phyloP scores from a whole-genome alignment of 2,888 invertebrate genomes.

The Cosmia pyralina region DNA sequence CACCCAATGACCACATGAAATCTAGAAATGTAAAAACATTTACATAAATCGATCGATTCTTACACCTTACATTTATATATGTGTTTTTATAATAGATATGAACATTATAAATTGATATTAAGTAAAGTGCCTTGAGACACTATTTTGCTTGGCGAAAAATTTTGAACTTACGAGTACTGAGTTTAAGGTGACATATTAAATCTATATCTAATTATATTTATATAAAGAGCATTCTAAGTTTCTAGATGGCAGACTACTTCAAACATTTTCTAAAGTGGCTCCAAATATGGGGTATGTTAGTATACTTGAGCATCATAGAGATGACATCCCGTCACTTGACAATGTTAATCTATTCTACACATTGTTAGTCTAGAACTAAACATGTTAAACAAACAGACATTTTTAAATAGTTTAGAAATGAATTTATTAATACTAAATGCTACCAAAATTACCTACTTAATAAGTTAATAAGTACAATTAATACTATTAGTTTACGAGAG shows the following conservation, averaged over 20 bases:
- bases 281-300: slow-evolving; percentile 86
- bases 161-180: slow-evolving; percentile 77
- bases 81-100: slow-evolving; percentile 72
- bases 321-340: slow-evolving; percentile 75
- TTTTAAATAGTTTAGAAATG: slow-evolving; percentile 88
- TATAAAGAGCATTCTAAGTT: slow-evolving; percentile 79
- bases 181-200: slow-evolving; percentile 75
- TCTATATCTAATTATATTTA: slow-evolving; percentile 77
- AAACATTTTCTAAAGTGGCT: slow-evolving; percentile 80
- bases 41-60: slow-evolving; percentile 90
- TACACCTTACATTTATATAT: slow-evolving; percentile 84
- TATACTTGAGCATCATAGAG: slow-evolving; percentile 76
- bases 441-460: slow-evolving; percentile 85
- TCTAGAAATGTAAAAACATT: slow-evolving; percentile 94
- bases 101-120: slow-evolving; percentile 71
- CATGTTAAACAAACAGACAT: slow-evolving; percentile 90
- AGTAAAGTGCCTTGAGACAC: slow-evolving; percentile 87
- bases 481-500: slow-evolving; percentile 86
- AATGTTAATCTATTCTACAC: slow-evolving; percentile 89
- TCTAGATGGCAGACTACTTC: slow-evolving; percentile 81
- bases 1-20: slow-evolving; percentile 99
- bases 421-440: slow-evolving; percentile 88
- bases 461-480: slow-evolving; percentile 87
- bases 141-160: slow-evolving; percentile 89
- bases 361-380: slow-evolving; percentile 90